A percentile compares a stretch with the other conserved stretches of the same genome.
These are phyloP conservation scores for Euspilapteryx auroguttella DNA, from an alignment of 2,888 invertebrate species.

Conservation along the genomic window DNA sequence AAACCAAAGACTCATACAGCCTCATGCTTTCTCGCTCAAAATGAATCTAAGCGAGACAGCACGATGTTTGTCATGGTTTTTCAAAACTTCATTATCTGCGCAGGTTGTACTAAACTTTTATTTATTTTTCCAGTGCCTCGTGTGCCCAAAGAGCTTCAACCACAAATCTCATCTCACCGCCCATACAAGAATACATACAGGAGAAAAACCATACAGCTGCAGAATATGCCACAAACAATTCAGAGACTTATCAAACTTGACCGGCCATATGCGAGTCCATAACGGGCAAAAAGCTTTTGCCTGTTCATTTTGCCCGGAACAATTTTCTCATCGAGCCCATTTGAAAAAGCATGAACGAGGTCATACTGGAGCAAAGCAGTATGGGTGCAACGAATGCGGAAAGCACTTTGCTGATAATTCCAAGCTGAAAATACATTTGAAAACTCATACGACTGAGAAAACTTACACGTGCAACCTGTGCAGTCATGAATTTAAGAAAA, in stretches of 20 bases:
- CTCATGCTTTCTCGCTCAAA: too few relatives aligned
- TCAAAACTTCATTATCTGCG: too few relatives aligned
- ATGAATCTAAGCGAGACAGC: too few relatives aligned
- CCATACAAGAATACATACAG: constrained; percentile 1
- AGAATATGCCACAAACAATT: constrained; percentile 3
- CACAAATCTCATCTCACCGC: constrained; percentile 1
- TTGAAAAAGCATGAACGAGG: constrained; percentile 2
- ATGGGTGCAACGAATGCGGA: not conserved
- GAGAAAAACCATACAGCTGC: constrained; percentile 2
- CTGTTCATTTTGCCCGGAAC: not conserved
- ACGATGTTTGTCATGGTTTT: too few relatives aligned
- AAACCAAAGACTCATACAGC: too few relatives aligned
- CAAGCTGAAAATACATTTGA: constrained; percentile 1
- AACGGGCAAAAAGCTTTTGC: constrained; percentile 3
- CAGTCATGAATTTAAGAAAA: not conserved
- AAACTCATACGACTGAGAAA: not conserved
- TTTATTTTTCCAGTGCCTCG: too few relatives aligned
- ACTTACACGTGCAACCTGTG: constrained; percentile 1
- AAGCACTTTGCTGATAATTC: constrained; percentile 1
- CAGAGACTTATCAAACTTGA: constrained; percentile 3
- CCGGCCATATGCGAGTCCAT: constrained; percentile 4
- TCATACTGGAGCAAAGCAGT: not conserved
- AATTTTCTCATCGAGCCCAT: constrained; percentile 1
- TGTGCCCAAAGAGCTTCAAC: constrained; percentile 7
- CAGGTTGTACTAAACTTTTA: too few relatives aligned